Conservation (phyloP, 2,113 vertebrate species). For the Lonchura striata region DNA sequence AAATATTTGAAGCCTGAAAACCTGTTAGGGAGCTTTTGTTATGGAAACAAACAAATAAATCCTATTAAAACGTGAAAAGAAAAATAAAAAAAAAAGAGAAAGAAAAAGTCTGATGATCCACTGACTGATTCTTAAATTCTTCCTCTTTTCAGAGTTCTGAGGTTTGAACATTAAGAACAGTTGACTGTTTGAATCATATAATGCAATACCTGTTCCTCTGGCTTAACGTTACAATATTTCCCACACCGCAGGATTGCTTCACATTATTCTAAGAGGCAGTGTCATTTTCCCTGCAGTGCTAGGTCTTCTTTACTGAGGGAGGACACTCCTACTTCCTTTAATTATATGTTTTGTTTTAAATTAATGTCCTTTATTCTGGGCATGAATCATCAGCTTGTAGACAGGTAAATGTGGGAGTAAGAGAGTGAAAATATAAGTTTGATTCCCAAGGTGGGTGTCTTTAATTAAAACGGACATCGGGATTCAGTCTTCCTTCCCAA, state of each 20-base stretch:
- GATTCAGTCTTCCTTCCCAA: constrained; percentile 47
- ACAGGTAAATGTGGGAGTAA: constrained; percentile 72
- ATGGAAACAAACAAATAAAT: background rate
- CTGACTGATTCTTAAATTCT: constrained; percentile 40
- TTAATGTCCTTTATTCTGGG: constrained; percentile 69
- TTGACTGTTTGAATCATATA: constrained; percentile 72
- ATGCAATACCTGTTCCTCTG: constrained; percentile 77
- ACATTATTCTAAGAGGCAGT: constrained; percentile 69
- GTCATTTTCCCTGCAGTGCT: constrained; percentile 68
- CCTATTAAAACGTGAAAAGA: background rate
- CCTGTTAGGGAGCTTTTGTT: constrained; percentile 33
- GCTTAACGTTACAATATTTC: constrained; percentile 73
- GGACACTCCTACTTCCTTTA: constrained; percentile 73
- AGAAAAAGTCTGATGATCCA: background rate
- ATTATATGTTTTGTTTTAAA: constrained; percentile 74
- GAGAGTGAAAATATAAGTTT: constrained; percentile 62
- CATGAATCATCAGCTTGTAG: constrained; percentile 68
- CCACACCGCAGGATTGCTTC: constrained; percentile 75
- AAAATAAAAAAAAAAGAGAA: background rate
- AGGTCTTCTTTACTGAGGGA: constrained; percentile 64
- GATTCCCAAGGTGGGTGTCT: constrained; percentile 69
- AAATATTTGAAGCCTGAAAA: constrained; percentile 50
- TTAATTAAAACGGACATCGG: constrained; percentile 63
- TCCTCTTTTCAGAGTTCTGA: constrained; percentile 69
- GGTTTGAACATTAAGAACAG: constrained; percentile 68